Percentiles rank a stretch among this genome's conserved stretches.
These are phyloP conservation scores for Rousettus madagascariensis DNA, from an alignment of 2,797 vertebrate species.

Conservation along the genomic window DNA sequence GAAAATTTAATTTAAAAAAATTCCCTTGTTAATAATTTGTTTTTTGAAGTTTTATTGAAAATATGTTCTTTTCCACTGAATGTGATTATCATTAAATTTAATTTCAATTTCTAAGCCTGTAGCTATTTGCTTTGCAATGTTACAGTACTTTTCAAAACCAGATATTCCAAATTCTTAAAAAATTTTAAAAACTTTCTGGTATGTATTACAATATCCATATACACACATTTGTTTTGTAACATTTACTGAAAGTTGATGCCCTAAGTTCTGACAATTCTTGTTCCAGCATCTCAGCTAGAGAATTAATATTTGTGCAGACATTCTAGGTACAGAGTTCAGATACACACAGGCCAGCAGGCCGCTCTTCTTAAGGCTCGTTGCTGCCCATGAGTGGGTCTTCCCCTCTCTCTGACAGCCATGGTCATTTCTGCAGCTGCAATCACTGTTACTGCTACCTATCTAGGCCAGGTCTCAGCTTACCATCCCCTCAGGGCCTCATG, in stretches of 20 bases:
- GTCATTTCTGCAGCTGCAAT: neutral
- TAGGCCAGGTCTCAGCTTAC: neutral
- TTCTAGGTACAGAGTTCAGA: neutral
- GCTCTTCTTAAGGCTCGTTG: neutral
- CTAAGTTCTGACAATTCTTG: neutral
- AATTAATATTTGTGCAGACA: neutral
- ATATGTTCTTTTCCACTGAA: no score
- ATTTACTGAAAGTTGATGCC: neutral
- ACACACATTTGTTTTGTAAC: neutral
- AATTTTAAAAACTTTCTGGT: neutral
- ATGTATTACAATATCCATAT: neutral
- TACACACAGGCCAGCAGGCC: accelerated
- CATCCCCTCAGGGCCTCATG: neutral
- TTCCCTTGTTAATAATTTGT: no score
- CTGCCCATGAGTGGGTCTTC: neutral
- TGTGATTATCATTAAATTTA: no score
- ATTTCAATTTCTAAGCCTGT: neutral
- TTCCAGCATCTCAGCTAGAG: neutral
- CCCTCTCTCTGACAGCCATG: neutral
- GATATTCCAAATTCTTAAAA: neutral
- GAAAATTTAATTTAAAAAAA: no score
- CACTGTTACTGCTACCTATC: neutral
- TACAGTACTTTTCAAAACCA: neutral
- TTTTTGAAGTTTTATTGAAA: no score
- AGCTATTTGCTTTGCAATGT: neutral